A percentile compares a stretch with the other conserved stretches of the same genome.
Conservation (phyloP, 2,113 vertebrate species). For the Hippocampus mohnikei region DNA sequence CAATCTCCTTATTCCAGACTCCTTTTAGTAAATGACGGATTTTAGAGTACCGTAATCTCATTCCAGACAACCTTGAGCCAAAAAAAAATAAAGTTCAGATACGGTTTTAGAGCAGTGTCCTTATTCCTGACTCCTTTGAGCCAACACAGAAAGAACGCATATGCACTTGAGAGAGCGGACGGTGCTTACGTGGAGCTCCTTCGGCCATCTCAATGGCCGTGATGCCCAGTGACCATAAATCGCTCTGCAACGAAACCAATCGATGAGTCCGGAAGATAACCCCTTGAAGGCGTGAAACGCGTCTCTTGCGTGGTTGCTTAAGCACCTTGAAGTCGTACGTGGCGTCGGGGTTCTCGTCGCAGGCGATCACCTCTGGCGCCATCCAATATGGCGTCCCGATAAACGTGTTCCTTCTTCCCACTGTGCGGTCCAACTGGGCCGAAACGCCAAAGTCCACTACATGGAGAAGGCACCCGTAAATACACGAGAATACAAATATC, state of each 20-base stretch:
- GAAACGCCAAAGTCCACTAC: constrained; percentile 91
- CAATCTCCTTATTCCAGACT: too few relatives aligned
- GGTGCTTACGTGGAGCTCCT: constrained; percentile 71
- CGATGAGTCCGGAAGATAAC: neutral
- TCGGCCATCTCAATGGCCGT: constrained; percentile 77
- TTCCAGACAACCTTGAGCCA: too few relatives aligned
- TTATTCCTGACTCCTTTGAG: too few relatives aligned
- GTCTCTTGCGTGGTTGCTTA: neutral
- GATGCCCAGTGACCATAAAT: constrained; percentile 76
- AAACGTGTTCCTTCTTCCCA: constrained; percentile 85
- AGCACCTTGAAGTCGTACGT: constrained; percentile 86
- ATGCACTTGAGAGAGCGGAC: neutral
- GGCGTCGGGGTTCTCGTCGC: constrained; percentile 83
- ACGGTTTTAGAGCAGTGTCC: too few relatives aligned
- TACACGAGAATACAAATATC: neutral
- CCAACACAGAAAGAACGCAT: neutral
- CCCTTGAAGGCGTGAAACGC: neutral
- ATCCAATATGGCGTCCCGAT: constrained; percentile 94
- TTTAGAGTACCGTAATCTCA: too few relatives aligned
- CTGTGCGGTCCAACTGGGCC: constrained; percentile 83
- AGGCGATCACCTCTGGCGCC: constrained; percentile 89
- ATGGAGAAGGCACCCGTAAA: neutral
- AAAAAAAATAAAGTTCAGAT: too few relatives aligned
- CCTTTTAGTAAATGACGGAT: too few relatives aligned
- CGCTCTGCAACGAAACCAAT: constrained; percentile 62